These are phyloP conservation scores for Danio tinwini DNA, from an alignment of 2,797 vertebrate genomes.

Conservation along the genomic window DNA sequence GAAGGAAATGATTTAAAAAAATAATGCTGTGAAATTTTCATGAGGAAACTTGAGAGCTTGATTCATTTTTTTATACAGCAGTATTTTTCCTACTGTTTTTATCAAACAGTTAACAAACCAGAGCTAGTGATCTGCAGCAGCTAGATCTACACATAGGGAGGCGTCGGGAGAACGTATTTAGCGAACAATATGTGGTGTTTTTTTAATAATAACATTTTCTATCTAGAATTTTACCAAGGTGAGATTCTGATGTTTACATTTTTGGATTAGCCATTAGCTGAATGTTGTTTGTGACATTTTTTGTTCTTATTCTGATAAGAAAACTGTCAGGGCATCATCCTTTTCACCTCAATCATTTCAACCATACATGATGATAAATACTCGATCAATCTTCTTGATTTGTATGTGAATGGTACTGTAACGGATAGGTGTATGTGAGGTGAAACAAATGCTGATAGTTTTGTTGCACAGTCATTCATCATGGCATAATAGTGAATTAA, in stretches of 20 bases:
- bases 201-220: constrained; percentile 54
- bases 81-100: constrained; percentile 59
- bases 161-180: constrained; percentile 28
- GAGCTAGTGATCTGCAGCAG: constrained; percentile 46
- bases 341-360: constrained; percentile 63
- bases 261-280: constrained; percentile 59
- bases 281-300: constrained; percentile 50
- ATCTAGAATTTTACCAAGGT: constrained; percentile 56
- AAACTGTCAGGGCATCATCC: constrained; percentile 59
- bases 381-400: constrained; percentile 22
- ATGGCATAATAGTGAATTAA: constrained; percentile 37
- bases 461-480: constrained; percentile 44
- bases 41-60: constrained; percentile 50
- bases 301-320: constrained; percentile 52
- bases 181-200: constrained; percentile 27
- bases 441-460: constrained; percentile 48
- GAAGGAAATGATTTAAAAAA: constrained; percentile 31
- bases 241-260: constrained; percentile 63
- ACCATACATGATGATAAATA: constrained; percentile 45
- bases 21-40: constrained; percentile 56
- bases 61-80: constrained; percentile 50
- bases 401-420: constrained; percentile 38
- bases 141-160: constrained; percentile 30
- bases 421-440: constrained; percentile 35
- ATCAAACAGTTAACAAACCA: constrained; percentile 46